These are phyloP conservation scores for Tipula confusa DNA, from an alignment of 2,888 invertebrate species.

Conservation along the genomic window DNA sequence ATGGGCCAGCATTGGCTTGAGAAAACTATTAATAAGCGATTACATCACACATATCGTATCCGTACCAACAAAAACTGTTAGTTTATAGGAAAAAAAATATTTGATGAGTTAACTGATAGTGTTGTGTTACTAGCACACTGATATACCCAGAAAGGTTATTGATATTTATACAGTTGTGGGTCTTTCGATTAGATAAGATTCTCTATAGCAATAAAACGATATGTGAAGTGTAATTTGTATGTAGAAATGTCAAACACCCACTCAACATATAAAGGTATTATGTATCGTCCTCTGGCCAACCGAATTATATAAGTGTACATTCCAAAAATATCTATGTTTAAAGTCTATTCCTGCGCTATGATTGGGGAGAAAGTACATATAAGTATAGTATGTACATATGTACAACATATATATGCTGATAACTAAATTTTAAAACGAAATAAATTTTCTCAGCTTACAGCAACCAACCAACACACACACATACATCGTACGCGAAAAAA, in stretches of 20 bases:
- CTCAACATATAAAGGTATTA: not conserved
- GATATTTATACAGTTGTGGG: not conserved
- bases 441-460: not conserved
- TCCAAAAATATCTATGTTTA: not conserved
- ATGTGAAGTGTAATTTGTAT: not conserved
- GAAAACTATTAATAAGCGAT: too few relatives aligned
- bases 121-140: not conserved
- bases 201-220: not conserved
- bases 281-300: not conserved
- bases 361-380: not conserved
- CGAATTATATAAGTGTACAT: not conserved
- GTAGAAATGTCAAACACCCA: not conserved
- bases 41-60: not conserved
- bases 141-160: not conserved
- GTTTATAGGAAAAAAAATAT: not conserved
- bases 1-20: too few relatives aligned
- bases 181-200: conserved; percentile 14
- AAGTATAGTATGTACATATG: not conserved
- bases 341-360: not conserved
- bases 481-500: not conserved
- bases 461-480: not conserved
- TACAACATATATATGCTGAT: not conserved
- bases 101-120: not conserved
- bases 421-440: not conserved
- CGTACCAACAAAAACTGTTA: not conserved